These are phyloP conservation scores for Mungos mungo DNA, from an alignment of 2,113 vertebrate genomes.

Conservation along the genomic window DNA sequence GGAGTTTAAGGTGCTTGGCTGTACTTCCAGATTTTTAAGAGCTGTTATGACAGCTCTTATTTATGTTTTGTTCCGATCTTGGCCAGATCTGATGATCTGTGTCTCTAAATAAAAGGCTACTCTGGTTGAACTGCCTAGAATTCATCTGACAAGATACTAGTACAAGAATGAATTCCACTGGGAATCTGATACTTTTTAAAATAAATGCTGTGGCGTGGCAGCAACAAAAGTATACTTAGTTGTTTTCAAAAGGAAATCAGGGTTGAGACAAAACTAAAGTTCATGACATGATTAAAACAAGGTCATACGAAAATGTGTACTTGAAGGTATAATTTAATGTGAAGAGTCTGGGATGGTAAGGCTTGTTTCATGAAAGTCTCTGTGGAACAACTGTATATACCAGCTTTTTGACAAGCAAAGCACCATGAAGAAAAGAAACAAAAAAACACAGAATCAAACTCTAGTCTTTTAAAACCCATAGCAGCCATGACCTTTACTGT, in stretches of 20 bases:
- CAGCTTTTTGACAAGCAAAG: slow-evolving; percentile 57
- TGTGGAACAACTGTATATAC: background rate
- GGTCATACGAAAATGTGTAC: background rate
- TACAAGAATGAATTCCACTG: background rate
- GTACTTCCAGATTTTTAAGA: background rate
- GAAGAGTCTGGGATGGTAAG: background rate
- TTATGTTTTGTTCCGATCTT: slow-evolving; percentile 16
- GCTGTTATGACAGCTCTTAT: background rate
- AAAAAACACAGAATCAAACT: background rate
- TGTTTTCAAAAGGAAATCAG: background rate
- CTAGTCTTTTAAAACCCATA: slow-evolving; percentile 41
- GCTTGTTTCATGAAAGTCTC: background rate
- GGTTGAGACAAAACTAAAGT: background rate
- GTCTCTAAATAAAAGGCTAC: background rate
- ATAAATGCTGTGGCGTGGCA: background rate
- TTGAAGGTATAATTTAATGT: slow-evolving; percentile 11
- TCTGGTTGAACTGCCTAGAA: slow-evolving; percentile 15
- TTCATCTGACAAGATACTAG: background rate
- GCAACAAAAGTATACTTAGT: background rate
- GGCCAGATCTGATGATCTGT: background rate
- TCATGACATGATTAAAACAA: slow-evolving; percentile 40
- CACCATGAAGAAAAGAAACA: background rate
- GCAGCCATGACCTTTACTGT: slow-evolving; percentile 68
- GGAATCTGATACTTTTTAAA: background rate
- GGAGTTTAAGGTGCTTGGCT: background rate